A percentile compares a stretch with the other conserved stretches of the same genome.
Evolutionary conservation across 1,140 invertebrate genomes (phyloP).

Genomic region (Platorchestia sp.): DNA sequence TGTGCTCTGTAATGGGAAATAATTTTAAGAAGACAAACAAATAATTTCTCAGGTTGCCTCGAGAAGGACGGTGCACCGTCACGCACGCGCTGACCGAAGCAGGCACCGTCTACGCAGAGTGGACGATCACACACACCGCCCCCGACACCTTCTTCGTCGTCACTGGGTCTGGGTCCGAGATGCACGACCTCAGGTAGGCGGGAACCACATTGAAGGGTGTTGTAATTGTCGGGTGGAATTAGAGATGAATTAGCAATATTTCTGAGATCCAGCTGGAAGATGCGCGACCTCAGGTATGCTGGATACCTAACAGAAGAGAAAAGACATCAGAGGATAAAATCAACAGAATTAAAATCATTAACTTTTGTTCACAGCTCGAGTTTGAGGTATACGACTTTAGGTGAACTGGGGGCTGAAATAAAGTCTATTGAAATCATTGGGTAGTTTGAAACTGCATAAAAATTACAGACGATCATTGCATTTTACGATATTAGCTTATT

Average conservation of each 20-base stretch:
- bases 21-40: no score
- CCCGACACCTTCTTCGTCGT: constrained; percentile 69
- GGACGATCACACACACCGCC: constrained; percentile 69
- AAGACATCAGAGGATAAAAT: no score
- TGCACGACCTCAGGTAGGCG: constrained; percentile 71
- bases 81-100: constrained; percentile 70
- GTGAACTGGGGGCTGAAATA: no score
- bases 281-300: not conserved
- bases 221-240: not conserved
- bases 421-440: no score
- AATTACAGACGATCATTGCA: no score
- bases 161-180: constrained; percentile 71
- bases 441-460: no score
- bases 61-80: constrained; percentile 69
- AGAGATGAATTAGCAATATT: not conserved
- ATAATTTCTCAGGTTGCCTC: constrained; percentile 67
- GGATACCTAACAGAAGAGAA: not conserved
- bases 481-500: no score
- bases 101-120: constrained; percentile 71
- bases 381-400: no score
- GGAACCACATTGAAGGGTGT: not conserved
- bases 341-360: no score
- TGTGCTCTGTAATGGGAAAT: no score
- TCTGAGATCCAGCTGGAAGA: not conserved
- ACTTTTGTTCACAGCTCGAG: no score